These are phyloP conservation scores for Myotis myotis DNA, from an alignment of 2,797 vertebrate species.

Conservation along the genomic window DNA sequence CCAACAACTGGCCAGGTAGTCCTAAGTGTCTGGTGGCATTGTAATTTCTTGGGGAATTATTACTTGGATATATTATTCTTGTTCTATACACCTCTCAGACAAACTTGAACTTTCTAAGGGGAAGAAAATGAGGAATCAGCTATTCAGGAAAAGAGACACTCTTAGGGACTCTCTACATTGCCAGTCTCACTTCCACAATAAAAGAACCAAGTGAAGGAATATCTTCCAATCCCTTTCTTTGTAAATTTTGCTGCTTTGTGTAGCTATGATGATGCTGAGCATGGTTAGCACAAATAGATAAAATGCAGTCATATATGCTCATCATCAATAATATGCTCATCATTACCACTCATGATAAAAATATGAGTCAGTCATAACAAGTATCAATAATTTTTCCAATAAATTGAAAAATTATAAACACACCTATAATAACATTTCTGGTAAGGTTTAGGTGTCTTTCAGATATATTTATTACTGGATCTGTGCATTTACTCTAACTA, in stretches of 20 bases:
- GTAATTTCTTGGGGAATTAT: constrained; percentile 9
- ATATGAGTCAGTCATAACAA: neutral
- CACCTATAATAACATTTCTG: neutral
- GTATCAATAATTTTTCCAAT: constrained; percentile 9
- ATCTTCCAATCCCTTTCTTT: neutral
- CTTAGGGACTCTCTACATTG: neutral
- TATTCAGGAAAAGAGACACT: neutral
- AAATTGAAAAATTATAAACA: constrained; percentile 1
- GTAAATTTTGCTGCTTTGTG: neutral
- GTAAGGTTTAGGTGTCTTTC: neutral
- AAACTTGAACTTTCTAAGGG: constrained; percentile 1
- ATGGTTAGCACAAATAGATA: neutral
- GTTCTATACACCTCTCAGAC: neutral
- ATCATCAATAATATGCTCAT: neutral
- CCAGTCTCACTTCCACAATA: neutral
- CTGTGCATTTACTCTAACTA: constrained; percentile 46
- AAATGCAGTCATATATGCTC: neutral
- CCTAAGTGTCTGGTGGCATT: neutral
- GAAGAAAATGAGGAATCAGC: neutral
- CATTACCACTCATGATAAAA: neutral
- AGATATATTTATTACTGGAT: constrained; percentile 43
- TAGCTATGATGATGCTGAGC: neutral
- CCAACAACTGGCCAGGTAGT: neutral
- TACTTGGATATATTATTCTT: neutral
- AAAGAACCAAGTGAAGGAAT: neutral